Conservation (phyloP, 2,113 vertebrate genomes). For the Proterorhinus semilunaris region DNA sequence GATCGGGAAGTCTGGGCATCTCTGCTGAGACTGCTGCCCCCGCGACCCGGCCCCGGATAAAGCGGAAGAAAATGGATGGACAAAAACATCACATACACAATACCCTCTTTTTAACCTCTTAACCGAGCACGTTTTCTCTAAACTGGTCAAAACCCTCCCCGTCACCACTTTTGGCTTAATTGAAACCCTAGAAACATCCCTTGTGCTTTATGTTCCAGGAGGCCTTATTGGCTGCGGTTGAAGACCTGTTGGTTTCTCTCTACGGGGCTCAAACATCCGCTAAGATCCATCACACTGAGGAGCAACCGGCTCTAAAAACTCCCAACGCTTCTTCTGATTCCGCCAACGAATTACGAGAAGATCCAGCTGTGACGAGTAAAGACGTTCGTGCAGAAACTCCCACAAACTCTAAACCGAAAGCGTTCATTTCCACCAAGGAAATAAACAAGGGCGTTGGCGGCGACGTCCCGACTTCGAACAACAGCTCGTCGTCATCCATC, state of each 20-base stretch:
- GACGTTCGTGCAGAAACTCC: neutral
- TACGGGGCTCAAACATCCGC: conserved; percentile 79
- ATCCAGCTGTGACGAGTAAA: neutral
- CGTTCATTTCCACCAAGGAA: neutral
- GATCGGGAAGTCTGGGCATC: too few relatives aligned
- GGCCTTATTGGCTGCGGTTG: conserved; percentile 83
- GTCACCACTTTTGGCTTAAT: too few relatives aligned
- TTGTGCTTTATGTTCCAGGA: conserved; percentile 74
- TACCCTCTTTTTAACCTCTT: too few relatives aligned
- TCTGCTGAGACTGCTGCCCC: too few relatives aligned
- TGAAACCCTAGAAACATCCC: neutral
- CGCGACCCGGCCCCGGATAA: too few relatives aligned
- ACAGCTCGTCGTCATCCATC: conserved; percentile 72
- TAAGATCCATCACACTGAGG: conserved; percentile 60
- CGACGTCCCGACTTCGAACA: conserved; percentile 49
- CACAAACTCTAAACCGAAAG: neutral
- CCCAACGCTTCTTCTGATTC: conserved; percentile 19
- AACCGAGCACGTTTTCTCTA: too few relatives aligned
- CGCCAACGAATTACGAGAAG: neutral
- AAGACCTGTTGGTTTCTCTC: conserved; percentile 86
- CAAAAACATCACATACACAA: too few relatives aligned
- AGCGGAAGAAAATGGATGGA: too few relatives aligned
- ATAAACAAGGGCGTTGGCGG: neutral
- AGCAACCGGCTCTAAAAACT: conserved; percentile 58
- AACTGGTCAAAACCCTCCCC: too few relatives aligned